A percentile compares a stretch with the other conserved stretches of the same genome.
These are phyloP conservation scores for Hylyphantes graminicola DNA, from an alignment of 1,140 invertebrate species.

Conservation along the genomic window DNA sequence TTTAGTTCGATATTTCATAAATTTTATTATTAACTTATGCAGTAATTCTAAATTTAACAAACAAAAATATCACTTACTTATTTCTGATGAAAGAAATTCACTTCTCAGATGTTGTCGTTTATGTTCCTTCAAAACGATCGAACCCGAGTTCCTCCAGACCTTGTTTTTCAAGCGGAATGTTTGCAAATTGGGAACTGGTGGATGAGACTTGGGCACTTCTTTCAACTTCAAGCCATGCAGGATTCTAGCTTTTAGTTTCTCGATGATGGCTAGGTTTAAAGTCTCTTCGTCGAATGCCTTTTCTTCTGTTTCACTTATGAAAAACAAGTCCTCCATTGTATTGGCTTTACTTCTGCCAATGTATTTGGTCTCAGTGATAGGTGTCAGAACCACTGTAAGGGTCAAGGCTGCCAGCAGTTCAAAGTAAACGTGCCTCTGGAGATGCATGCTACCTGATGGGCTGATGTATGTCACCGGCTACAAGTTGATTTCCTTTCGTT, in stretches of 20 bases:
- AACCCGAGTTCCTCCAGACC: not conserved
- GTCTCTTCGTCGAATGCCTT: not conserved
- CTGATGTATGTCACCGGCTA: too few species aligned
- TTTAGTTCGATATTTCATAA: too few species aligned
- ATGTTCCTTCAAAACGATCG: not conserved
- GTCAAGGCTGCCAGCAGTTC: not conserved
- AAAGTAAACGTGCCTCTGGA: too few species aligned
- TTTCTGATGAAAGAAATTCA: constrained; percentile 19
- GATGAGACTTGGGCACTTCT: constrained; percentile 1
- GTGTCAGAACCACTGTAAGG: not conserved
- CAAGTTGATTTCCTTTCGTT: too few species aligned
- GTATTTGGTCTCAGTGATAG: not conserved
- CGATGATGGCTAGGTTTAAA: constrained; percentile 5
- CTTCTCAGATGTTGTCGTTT: not conserved
- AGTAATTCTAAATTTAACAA: too few species aligned
- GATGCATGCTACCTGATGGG: too few species aligned
- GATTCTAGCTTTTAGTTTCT: constrained; percentile 36
- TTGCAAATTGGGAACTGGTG: constrained; percentile 1
- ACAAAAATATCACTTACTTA: constrained; percentile 10
- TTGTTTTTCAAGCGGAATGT: not conserved
- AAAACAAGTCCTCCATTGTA: constrained; percentile 26
- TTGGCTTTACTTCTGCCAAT: not conserved
- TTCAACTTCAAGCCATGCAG: constrained; percentile 12
- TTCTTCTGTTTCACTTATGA: constrained; percentile 16
- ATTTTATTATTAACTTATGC: too few species aligned